Evolutionary conservation across 2,113 vertebrate species (phyloP).

Genomic region (Lepus timidus): DNA sequence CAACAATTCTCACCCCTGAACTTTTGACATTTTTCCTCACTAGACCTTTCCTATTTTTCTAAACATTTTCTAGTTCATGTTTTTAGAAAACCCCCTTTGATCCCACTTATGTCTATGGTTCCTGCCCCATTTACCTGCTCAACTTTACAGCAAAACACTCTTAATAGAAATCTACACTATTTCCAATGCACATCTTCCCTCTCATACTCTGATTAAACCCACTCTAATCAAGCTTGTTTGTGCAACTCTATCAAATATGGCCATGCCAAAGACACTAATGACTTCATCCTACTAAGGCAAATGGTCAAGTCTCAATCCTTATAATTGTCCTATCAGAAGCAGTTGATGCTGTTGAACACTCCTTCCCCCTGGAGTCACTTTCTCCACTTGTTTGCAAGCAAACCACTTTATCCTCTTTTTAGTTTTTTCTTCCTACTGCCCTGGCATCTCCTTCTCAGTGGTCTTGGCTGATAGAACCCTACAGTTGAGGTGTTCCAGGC

Average conservation of each 20-base stretch:
- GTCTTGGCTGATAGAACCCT: neutral
- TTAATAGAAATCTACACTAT: neutral
- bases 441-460: neutral
- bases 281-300: neutral
- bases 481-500: neutral
- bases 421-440: neutral
- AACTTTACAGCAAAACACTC: neutral
- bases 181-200: neutral
- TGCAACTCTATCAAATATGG: neutral
- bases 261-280: neutral
- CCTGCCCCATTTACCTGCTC: neutral
- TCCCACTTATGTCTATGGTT: neutral
- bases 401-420: neutral
- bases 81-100: neutral
- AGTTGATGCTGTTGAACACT: neutral
- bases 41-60: neutral
- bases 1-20: neutral
- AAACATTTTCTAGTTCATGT: neutral
- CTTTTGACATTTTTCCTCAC: neutral
- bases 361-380: neutral
- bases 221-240: neutral
- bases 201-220: neutral
- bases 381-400: neutral
- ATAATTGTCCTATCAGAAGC: neutral
- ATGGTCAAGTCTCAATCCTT: neutral